These are phyloP conservation scores for Acronicta psi DNA, from an alignment of 2,888 invertebrate genomes.

Conservation along the genomic window DNA sequence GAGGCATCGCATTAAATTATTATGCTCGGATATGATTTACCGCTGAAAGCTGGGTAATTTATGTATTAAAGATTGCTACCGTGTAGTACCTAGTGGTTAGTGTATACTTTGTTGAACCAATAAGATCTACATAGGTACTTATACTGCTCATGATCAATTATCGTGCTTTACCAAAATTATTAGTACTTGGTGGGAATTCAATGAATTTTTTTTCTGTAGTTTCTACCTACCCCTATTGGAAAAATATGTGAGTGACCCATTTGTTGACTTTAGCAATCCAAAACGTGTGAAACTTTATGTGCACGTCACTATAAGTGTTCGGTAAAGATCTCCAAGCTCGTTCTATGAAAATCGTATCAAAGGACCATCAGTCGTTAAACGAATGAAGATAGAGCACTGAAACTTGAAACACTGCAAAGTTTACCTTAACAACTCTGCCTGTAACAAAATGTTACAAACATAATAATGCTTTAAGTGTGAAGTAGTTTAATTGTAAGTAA, in stretches of 20 bases:
- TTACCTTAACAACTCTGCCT: background rate
- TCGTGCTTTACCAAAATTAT: no score
- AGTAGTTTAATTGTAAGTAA: background rate
- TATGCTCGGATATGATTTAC: constrained; percentile 81
- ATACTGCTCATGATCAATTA: no score
- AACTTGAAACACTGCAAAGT: background rate
- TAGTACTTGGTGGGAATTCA: no score
- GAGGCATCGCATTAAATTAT: constrained; percentile 81
- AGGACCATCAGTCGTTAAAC: background rate
- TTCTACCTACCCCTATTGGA: no score
- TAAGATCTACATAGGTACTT: background rate
- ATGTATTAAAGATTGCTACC: constrained; percentile 54
- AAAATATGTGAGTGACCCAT: no score
- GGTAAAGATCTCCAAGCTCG: background rate
- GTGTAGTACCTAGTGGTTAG: constrained; percentile 40
- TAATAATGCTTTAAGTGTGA: background rate
- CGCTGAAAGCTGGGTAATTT: constrained; percentile 69
- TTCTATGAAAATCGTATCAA: background rate
- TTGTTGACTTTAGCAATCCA: no score
- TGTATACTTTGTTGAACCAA: constrained; percentile 20
- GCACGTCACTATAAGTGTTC: no score
- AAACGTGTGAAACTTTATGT: no score
- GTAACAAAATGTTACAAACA: no score
- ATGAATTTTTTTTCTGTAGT: no score
- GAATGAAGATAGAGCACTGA: no score